phyloP scores from a whole-genome alignment of 2,113 vertebrate genomes.

The Odontesthes bonariensis region DNA sequence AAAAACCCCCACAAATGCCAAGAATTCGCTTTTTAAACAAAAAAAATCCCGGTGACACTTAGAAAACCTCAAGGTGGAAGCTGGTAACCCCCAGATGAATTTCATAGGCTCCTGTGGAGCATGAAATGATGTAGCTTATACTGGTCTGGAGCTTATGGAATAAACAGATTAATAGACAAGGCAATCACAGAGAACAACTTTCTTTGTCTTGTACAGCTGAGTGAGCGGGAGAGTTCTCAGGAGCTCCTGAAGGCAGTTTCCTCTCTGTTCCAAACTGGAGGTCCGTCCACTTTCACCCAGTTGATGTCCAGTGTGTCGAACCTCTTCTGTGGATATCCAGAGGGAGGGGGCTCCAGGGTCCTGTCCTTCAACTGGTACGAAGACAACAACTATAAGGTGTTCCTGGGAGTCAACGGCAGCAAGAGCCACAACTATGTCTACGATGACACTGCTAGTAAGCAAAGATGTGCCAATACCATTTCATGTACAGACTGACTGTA shows the following conservation, averaged over 20 bases:
- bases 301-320: conserved; percentile 85
- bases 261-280: conserved; percentile 81
- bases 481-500: neutral
- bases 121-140: no score
- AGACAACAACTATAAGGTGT: conserved; percentile 98
- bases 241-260: conserved; percentile 83
- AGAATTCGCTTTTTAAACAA: no score
- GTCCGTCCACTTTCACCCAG: conserved; percentile 83
- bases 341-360: conserved; percentile 90
- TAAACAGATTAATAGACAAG: no score
- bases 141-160: no score
- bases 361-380: conserved; percentile 99
- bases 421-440: conserved; percentile 88
- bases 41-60: no score
- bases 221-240: conserved; percentile 81
- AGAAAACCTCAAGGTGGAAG: no score
- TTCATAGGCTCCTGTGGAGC: no score
- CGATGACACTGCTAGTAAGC: conserved; percentile 92
- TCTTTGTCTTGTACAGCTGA: conserved; percentile 79
- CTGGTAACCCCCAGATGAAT: no score
- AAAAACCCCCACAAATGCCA: no score
- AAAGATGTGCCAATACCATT: neutral
- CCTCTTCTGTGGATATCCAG: conserved; percentile 94
- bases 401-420: conserved; percentile 91
- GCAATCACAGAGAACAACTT: neutral